Evolutionary conservation across 2,797 vertebrate genomes (phyloP).

Genomic region (Paedocypris micromegethes): DNA sequence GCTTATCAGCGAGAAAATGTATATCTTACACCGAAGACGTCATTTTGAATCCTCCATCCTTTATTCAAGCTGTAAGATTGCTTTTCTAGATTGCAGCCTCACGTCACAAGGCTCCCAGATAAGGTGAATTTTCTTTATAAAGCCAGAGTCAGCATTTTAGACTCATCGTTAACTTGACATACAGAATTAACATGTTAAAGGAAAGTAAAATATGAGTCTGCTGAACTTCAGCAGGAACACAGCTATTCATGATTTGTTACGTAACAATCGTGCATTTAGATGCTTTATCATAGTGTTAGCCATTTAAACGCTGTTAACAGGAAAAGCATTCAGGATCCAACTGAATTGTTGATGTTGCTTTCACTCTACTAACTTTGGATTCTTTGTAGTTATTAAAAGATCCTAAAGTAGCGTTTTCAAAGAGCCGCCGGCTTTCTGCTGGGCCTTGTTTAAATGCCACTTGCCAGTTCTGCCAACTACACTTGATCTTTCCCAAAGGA

Average conservation of each 20-base stretch:
- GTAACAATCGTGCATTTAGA: slow-evolving; percentile 33
- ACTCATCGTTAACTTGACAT: slow-evolving; percentile 54
- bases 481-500: neutral
- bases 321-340: slow-evolving; percentile 19
- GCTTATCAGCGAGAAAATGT: slow-evolving; percentile 74
- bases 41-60: slow-evolving; percentile 52
- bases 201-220: slow-evolving; percentile 34
- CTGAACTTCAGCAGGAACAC: slow-evolving; percentile 20
- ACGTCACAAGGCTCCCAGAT: slow-evolving; percentile 65
- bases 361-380: neutral
- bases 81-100: slow-evolving; percentile 66
- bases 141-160: slow-evolving; percentile 68
- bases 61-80: slow-evolving; percentile 72
- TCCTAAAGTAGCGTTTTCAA: neutral
- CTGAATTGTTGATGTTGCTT: neutral
- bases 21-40: slow-evolving; percentile 67
- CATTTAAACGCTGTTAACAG: slow-evolving; percentile 48
- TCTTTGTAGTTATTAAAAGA: slow-evolving; percentile 1
- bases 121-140: slow-evolving; percentile 69
- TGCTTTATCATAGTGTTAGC: slow-evolving; percentile 15
- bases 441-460: neutral
- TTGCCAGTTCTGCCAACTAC: neutral
- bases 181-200: slow-evolving; percentile 53
- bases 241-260: slow-evolving; percentile 29
- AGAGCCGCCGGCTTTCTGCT: neutral